Conservation (phyloP, 2,888 invertebrate genomes). For the Sphaeridia pumilis region DNA sequence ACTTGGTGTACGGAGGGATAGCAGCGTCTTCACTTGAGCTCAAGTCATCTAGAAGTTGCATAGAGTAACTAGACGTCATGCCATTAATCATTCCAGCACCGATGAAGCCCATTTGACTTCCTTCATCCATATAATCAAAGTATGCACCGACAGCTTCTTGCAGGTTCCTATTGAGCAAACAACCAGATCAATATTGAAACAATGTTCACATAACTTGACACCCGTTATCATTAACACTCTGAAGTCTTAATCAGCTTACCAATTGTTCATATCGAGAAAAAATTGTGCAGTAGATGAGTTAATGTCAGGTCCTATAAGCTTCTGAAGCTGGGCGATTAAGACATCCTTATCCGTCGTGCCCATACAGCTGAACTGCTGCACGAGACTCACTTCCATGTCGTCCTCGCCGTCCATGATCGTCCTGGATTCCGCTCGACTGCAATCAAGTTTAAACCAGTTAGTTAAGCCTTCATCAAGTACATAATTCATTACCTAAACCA, state of each 20-base stretch:
- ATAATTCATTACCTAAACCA: no score
- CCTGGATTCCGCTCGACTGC: no score
- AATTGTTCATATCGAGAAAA: conserved; percentile 96
- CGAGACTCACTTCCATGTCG: conserved; percentile 74
- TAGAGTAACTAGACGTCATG: conserved; percentile 41
- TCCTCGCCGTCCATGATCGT: conserved; percentile 54
- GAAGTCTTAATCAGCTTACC: conserved; percentile 50
- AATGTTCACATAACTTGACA: no score
- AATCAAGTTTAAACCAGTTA: no score
- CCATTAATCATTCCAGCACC: conserved; percentile 11
- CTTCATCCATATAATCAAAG: conserved; percentile 59
- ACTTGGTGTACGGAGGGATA: conserved; percentile 59
- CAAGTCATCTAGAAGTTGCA: conserved; percentile 62
- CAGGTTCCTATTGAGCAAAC: conserved; percentile 68
- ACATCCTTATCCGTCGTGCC: conserved; percentile 93
- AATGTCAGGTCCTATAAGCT: conserved; percentile 65
- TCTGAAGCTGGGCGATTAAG: conserved; percentile 79
- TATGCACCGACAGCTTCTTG: conserved; percentile 93
- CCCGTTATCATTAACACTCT: no score
- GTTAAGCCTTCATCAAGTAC: no score
- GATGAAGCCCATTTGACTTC: conserved; percentile 9
- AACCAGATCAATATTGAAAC: no score
- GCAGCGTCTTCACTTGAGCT: conserved; percentile 66
- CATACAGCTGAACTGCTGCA: conserved; percentile 90
- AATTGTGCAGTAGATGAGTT: conserved; percentile 64